These are phyloP conservation scores for Dioctria rufipes DNA, from an alignment of 2,888 invertebrate species.

Conservation along the genomic window DNA sequence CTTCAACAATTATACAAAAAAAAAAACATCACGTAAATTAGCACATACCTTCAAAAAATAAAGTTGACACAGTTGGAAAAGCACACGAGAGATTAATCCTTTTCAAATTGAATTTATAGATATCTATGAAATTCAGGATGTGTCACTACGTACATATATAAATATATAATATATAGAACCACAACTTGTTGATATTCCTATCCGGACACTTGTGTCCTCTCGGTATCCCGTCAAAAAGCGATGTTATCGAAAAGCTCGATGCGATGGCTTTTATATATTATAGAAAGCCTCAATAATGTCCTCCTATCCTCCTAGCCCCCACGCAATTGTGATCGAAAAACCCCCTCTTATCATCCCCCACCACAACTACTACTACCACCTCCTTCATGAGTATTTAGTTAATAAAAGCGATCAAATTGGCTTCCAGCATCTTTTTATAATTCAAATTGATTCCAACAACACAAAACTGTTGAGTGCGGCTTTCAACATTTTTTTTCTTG, in stretches of 20 bases:
- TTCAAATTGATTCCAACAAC: slow-evolving; percentile 54
- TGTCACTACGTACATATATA: too few relatives aligned
- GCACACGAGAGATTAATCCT: too few relatives aligned
- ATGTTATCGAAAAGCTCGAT: slow-evolving; percentile 54
- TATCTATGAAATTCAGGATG: too few relatives aligned
- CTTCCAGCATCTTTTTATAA: slow-evolving; percentile 53
- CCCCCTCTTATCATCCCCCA: too few relatives aligned
- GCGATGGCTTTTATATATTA: slow-evolving; percentile 54
- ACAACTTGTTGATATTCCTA: slow-evolving; percentile 19
- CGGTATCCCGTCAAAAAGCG: slow-evolving; percentile 54
- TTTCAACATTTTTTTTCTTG: background rate
- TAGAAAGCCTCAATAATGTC: slow-evolving; percentile 13
- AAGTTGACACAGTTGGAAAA: too few relatives aligned
- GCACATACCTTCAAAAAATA: background rate
- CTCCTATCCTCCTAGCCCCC: slow-evolving; percentile 50
- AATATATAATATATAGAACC: background rate
- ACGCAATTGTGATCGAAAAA: slow-evolving; percentile 48
- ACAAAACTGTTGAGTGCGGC: background rate
- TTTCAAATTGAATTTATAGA: too few relatives aligned
- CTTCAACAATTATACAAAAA: background rate
- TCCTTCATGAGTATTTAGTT: slow-evolving; percentile 51
- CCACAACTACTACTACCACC: background rate
- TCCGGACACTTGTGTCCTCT: slow-evolving; percentile 28
- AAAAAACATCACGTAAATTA: background rate
- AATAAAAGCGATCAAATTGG: slow-evolving; percentile 58